These are phyloP conservation scores for Varanus salvator DNA, from an alignment of 2,113 vertebrate species.

Conservation along the genomic window DNA sequence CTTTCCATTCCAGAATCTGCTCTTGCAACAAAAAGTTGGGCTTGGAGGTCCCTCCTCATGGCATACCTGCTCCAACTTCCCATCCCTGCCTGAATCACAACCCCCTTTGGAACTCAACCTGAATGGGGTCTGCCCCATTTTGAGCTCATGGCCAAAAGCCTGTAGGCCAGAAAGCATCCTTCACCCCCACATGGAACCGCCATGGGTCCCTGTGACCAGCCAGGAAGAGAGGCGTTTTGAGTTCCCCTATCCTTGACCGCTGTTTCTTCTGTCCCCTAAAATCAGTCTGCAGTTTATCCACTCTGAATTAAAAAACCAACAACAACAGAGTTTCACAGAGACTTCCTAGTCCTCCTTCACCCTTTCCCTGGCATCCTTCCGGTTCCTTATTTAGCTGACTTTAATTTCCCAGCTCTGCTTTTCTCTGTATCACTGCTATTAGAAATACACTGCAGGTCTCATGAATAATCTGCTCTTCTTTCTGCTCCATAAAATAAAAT, in stretches of 20 bases:
- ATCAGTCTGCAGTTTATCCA: too few species aligned
- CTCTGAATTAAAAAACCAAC: too few species aligned
- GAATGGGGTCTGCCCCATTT: not conserved
- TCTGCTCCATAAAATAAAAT: not conserved
- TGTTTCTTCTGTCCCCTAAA: not conserved
- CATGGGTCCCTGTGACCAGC: not conserved
- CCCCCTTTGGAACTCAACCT: not conserved
- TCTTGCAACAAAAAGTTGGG: not conserved
- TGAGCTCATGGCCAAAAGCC: not conserved
- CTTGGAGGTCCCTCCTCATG: not conserved
- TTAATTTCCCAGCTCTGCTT: not conserved
- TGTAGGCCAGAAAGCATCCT: not conserved
- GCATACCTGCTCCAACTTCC: not conserved
- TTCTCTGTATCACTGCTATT: not conserved
- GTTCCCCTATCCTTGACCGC: not conserved
- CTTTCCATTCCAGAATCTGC: not conserved
- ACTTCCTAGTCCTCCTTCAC: not conserved
- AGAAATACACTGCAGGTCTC: not conserved
- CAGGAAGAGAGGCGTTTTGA: not conserved
- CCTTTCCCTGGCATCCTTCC: not conserved
- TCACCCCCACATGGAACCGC: too few species aligned
- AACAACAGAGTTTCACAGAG: not conserved
- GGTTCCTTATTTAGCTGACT: not conserved
- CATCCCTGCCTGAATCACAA: not conserved
- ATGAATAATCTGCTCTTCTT: not conserved